Base-by-base conservation (phyloP, 2,113 vertebrate genomes). In the Perccottus glenii region DNA sequence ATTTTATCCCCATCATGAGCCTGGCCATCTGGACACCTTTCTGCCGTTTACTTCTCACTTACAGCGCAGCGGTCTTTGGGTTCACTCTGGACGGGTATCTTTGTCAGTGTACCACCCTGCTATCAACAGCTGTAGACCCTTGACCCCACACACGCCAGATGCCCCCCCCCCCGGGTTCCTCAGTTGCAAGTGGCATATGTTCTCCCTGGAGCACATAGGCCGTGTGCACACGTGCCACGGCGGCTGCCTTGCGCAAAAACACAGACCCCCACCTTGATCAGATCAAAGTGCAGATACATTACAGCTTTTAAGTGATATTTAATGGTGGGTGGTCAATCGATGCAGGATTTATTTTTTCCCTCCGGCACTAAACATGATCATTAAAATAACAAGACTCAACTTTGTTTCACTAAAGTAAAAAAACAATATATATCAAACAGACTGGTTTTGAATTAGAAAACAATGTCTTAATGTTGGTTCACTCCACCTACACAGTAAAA, bases 61-160 rank as follows among this genome's bases (percentile, higher is more conserved):
- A 84, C 85, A 82, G 32, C 42, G 58, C 46, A 11, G 42, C 43
- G 5, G 68, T 64, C 77, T 68, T 71, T 73, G 78, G 75, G 63
- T 66, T 80, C 80, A 78, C 33, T 60, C 66, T 60, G 78, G 77
- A 46, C 7, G 35, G 19, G 36, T 45, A 64, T 79, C 76, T 71
- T 70, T 77, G 78, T 82, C 78, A 52, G 60, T 47, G 74, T 85
- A 73, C 67, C 86, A 79, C 75, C 69, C 69, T 66, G 73, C 82
- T 78, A 82, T 81, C 78, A 80, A 81, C 87, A 86, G 88, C 90
- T 92, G 88, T 46, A 87, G 85, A 89, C 85, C 86, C 44, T 68
- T 73, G 88, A 92, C 82, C 83, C 66, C 79, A 78, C 90, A 86
- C 83, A 89, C 85, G 85, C 89, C 85, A 84, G 75, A 73, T 80